These are phyloP conservation scores for Euproctis similis DNA, from an alignment of 2,888 invertebrate species.

Conservation along the genomic window DNA sequence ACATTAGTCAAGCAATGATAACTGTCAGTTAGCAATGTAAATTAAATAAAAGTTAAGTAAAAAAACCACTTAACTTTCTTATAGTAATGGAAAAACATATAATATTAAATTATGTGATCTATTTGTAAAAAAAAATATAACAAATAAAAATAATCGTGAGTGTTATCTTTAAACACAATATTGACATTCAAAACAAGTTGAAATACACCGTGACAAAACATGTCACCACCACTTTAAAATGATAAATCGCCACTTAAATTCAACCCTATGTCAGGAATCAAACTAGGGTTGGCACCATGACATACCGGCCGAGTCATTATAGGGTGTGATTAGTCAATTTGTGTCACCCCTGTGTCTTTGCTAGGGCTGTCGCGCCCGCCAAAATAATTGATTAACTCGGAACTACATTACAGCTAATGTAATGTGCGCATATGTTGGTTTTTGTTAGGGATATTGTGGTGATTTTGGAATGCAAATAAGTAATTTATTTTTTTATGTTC, in stretches of 20 bases:
- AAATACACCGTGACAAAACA: constrained; percentile 29
- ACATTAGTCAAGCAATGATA: too few species aligned
- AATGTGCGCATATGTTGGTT: constrained; percentile 68
- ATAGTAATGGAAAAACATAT: too few species aligned
- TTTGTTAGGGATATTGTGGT: constrained; percentile 31
- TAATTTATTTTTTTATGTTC: constrained; percentile 11
- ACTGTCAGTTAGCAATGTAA: too few species aligned
- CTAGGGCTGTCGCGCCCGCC: constrained; percentile 29
- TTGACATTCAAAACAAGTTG: too few species aligned
- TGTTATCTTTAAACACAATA: too few species aligned
- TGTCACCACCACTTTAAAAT: constrained; percentile 45
- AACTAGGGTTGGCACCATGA: constrained; percentile 47
- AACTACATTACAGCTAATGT: constrained; percentile 62
- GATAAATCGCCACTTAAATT: constrained; percentile 50
- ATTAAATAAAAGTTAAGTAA: too few species aligned
- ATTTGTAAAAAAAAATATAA: too few species aligned
- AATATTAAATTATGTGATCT: too few species aligned
- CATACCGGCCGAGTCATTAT: constrained; percentile 39
- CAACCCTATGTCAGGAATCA: constrained; percentile 45
- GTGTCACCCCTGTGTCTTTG: constrained; percentile 44
- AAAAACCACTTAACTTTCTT: too few species aligned
- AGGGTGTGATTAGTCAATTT: constrained; percentile 64
- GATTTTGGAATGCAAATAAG: constrained; percentile 29
- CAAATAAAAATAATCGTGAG: too few species aligned
- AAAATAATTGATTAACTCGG: constrained; percentile 68